Conservation (phyloP, 2,797 vertebrate species). For the Propithecus perrieri region DNA sequence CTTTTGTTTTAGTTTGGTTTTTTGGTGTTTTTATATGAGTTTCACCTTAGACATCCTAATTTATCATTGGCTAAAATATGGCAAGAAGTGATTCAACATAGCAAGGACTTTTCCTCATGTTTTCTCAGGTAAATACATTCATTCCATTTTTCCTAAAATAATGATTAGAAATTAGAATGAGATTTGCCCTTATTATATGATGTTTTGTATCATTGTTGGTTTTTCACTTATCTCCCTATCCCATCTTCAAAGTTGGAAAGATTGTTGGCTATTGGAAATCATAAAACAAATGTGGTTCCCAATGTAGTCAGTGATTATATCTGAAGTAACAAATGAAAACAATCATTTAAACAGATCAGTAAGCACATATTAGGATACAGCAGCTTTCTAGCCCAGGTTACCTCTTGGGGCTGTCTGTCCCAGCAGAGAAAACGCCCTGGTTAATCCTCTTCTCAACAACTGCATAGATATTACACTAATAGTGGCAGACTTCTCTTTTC, state of each 20-base stretch:
- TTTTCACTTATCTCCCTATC: background rate
- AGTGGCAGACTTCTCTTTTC: background rate
- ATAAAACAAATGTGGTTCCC: background rate
- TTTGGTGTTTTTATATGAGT: background rate
- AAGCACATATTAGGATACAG: background rate
- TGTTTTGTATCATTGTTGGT: background rate
- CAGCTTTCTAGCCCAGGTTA: background rate
- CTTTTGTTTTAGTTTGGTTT: background rate
- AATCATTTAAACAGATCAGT: background rate
- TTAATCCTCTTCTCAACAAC: background rate
- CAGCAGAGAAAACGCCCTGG: background rate
- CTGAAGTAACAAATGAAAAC: background rate
- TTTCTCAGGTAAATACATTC: background rate
- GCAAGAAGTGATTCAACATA: background rate
- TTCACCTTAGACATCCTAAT: constrained; percentile 2
- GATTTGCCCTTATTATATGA: background rate
- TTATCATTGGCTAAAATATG: background rate
- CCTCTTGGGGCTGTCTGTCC: background rate
- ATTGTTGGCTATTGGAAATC: background rate
- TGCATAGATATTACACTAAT: background rate
- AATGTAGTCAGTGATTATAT: background rate
- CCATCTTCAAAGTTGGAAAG: background rate
- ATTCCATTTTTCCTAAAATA: constrained; percentile 1
- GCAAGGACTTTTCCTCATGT: background rate
- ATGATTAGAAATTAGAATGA: background rate